phyloP scores from a whole-genome alignment of 2,888 invertebrate genomes.

The Villa cingulata region DNA sequence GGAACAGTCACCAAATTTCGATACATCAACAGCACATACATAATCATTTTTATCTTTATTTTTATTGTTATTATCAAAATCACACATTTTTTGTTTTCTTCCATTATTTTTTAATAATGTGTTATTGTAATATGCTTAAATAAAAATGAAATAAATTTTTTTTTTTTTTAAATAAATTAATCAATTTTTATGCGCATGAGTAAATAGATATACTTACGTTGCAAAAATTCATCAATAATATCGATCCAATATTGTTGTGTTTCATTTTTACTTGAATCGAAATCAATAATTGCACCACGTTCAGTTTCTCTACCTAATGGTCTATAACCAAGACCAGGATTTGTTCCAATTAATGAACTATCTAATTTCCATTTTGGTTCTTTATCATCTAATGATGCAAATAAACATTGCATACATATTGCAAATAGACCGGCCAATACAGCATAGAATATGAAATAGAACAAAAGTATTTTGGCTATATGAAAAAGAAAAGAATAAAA shows the following conservation, averaged over 20 bases:
- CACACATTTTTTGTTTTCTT: constrained; percentile 41
- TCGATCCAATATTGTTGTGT: constrained; percentile 42
- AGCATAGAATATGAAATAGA: constrained; percentile 80
- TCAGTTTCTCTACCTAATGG: constrained; percentile 42
- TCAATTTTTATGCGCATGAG: not conserved
- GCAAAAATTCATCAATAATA: constrained; percentile 42
- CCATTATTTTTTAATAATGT: constrained; percentile 33
- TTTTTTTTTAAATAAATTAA: no score
- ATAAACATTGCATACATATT: constrained; percentile 71
- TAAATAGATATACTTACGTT: constrained; percentile 36
- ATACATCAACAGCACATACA: constrained; percentile 40
- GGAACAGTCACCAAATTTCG: constrained; percentile 41
- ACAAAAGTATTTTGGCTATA: constrained; percentile 62
- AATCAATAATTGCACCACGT: constrained; percentile 49
- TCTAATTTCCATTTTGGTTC: constrained; percentile 63
- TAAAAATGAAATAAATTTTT: not conserved
- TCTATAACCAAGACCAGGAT: constrained; percentile 51
- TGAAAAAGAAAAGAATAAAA: constrained; percentile 18
- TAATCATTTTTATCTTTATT: constrained; percentile 31
- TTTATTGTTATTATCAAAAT: constrained; percentile 40
- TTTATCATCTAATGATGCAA: constrained; percentile 51
- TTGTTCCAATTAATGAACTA: constrained; percentile 59
- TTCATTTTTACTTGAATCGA: constrained; percentile 39
- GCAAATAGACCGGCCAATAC: constrained; percentile 71
- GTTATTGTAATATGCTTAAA: constrained; percentile 34